Evolutionary conservation across 1,140 invertebrate species (phyloP).

Genomic region (Drosophila busckii): DNA sequence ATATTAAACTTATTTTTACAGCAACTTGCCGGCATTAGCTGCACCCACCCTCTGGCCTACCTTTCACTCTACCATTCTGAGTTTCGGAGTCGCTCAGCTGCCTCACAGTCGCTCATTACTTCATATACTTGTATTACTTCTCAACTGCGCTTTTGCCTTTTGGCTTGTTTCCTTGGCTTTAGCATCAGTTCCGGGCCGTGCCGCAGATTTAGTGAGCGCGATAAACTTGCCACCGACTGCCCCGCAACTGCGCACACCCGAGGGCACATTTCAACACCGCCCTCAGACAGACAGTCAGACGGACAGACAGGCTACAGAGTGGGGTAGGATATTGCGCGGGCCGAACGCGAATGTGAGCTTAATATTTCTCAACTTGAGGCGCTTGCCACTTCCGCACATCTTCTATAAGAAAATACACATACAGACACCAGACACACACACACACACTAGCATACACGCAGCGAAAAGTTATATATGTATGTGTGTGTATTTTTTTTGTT

Average conservation of each 20-base stretch:
- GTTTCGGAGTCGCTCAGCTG: conserved; percentile 1
- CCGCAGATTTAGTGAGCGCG: conserved; percentile 58
- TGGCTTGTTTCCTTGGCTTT: conserved; percentile 15
- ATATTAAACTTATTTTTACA: conserved; percentile 77
- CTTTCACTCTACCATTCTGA: conserved; percentile 1
- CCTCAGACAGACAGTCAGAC: conserved; percentile 2
- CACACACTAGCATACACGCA: conserved; percentile 1
- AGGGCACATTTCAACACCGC: conserved; percentile 52
- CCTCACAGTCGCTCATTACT: conserved; percentile 43
- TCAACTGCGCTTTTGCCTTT: conserved; percentile 12
- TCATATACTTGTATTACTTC: conserved; percentile 48
- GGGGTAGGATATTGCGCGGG: neutral
- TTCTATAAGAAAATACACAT: conserved; percentile 51
- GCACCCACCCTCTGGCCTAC: too few relatives aligned
- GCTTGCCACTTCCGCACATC: conserved; percentile 60
- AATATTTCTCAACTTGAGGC: conserved; percentile 63
- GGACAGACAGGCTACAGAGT: neutral
- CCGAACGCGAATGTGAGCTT: conserved; percentile 19
- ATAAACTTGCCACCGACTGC: conserved; percentile 47
- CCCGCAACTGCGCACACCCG: neutral
- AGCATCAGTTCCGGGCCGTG: conserved; percentile 42
- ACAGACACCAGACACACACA: conserved; percentile 17
- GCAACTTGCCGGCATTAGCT: conserved; percentile 29
- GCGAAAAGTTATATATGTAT: neutral
- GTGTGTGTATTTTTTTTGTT: conserved; percentile 45